These are phyloP conservation scores for Ceratoteleas bidentatus DNA, from an alignment of 1,140 invertebrate genomes.

Conservation along the genomic window DNA sequence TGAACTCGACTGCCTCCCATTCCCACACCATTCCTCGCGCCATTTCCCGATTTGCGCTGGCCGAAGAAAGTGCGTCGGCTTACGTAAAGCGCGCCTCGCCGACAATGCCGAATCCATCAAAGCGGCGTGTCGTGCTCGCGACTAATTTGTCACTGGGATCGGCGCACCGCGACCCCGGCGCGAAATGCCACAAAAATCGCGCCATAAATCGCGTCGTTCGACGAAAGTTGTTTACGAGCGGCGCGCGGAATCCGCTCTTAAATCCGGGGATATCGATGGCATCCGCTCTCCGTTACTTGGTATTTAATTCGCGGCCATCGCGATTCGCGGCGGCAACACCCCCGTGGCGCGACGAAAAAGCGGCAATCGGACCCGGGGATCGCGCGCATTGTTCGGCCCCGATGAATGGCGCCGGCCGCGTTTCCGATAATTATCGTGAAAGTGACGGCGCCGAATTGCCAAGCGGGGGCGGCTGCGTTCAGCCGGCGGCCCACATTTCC, in stretches of 20 bases:
- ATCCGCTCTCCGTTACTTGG: constrained; percentile 49
- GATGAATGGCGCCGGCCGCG: constrained; percentile 18
- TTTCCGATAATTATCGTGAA: constrained; percentile 60
- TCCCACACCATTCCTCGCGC: too few relatives aligned
- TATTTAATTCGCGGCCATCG: constrained; percentile 49
- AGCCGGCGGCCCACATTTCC: constrained; percentile 59
- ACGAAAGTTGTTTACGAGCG: constrained; percentile 55
- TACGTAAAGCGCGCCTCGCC: background rate
- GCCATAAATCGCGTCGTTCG: constrained; percentile 39
- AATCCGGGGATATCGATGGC: too few relatives aligned
- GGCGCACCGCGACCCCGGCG: too few relatives aligned
- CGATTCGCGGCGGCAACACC: constrained; percentile 13
- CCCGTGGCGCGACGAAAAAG: constrained; percentile 9
- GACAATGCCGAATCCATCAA: background rate
- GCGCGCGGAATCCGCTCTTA: constrained; percentile 32
- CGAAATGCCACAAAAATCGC: constrained; percentile 44
- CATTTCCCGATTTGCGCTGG: too few relatives aligned
- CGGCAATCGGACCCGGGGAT: background rate
- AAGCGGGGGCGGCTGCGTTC: background rate
- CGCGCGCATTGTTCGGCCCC: constrained; percentile 40
- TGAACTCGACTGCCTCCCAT: too few relatives aligned
- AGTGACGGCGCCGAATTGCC: constrained; percentile 23
- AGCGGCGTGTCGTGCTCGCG: background rate
- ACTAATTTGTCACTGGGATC: too few relatives aligned
- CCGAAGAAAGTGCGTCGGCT: too few relatives aligned